Percentiles rank a stretch among this genome's conserved stretches.
phyloP scores from a whole-genome alignment of 2,113 vertebrate species.

The Callithrix jacchus region DNA sequence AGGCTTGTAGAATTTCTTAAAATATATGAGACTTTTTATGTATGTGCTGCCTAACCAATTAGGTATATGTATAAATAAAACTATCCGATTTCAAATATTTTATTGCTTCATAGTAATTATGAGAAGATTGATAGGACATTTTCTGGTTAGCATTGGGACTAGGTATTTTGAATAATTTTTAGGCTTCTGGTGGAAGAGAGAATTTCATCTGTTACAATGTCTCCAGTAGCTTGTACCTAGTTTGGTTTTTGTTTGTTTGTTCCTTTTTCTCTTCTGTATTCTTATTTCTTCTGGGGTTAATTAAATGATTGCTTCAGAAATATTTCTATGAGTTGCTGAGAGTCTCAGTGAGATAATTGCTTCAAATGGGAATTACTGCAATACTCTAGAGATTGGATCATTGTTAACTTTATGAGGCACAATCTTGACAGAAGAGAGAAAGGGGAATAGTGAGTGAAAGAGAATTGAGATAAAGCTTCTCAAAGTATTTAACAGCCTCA shows the following conservation, averaged over 20 bases:
- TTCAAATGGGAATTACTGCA: conserved; percentile 70
- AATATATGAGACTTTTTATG: background rate
- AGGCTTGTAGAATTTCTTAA: conserved; percentile 1
- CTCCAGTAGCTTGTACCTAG: background rate
- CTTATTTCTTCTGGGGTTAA: conserved; percentile 66
- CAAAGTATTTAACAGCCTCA: background rate
- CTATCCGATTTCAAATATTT: conserved; percentile 16
- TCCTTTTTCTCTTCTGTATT: background rate
- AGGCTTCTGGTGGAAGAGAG: background rate
- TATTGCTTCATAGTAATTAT: conserved; percentile 34
- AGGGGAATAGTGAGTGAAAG: background rate
- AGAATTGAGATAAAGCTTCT: background rate
- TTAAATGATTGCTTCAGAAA: conserved; percentile 69
- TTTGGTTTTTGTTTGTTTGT: conserved; percentile 43
- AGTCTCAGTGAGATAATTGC: conserved; percentile 61
- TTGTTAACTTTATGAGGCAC: background rate
- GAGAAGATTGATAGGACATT: background rate
- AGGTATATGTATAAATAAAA: background rate
- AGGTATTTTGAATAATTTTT: background rate
- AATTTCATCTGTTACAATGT: background rate
- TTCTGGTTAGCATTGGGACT: background rate
- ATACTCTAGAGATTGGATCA: conserved; percentile 25
- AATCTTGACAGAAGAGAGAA: conserved; percentile 15
- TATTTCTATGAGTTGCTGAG: conserved; percentile 73
- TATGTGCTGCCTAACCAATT: background rate